Percentiles rank a stretch among this genome's conserved stretches.
These are phyloP conservation scores for Macaca mulatta DNA, from an alignment of 2,113 vertebrate genomes.

Conservation along the genomic window DNA sequence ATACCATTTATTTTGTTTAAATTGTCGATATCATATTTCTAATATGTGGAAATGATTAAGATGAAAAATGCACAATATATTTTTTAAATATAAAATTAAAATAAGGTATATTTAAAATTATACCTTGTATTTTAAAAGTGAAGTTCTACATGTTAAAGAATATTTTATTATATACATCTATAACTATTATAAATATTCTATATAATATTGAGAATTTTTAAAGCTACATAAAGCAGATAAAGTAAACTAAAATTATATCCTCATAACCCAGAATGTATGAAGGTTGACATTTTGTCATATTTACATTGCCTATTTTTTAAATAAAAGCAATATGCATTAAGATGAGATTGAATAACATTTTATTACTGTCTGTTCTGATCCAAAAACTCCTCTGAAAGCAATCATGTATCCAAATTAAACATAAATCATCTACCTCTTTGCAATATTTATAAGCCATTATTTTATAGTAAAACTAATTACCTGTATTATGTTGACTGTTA, in stretches of 20 bases:
- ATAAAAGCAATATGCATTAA: neutral
- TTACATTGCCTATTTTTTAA: neutral
- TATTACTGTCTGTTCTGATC: neutral
- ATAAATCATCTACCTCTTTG: neutral
- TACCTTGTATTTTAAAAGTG: neutral
- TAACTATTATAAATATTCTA: neutral
- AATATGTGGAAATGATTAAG: neutral
- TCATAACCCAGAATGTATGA: neutral
- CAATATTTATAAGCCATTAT: neutral
- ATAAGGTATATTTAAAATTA: neutral
- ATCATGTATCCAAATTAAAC: neutral
- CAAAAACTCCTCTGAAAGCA: neutral
- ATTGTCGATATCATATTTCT: neutral
- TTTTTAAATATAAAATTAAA: neutral
- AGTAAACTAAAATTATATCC: constrained; percentile 1
- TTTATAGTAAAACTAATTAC: neutral
- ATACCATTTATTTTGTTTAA: neutral
- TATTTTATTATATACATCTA: neutral
- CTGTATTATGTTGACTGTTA: neutral
- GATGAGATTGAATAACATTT: neutral
- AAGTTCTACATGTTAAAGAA: neutral
- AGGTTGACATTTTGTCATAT: constrained; percentile 19
- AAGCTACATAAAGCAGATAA: neutral
- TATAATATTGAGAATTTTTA: neutral
- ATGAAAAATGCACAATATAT: neutral